Evolutionary conservation across 2,888 invertebrate genomes (phyloP).

Genomic region (Eupithecia dodoneata): DNA sequence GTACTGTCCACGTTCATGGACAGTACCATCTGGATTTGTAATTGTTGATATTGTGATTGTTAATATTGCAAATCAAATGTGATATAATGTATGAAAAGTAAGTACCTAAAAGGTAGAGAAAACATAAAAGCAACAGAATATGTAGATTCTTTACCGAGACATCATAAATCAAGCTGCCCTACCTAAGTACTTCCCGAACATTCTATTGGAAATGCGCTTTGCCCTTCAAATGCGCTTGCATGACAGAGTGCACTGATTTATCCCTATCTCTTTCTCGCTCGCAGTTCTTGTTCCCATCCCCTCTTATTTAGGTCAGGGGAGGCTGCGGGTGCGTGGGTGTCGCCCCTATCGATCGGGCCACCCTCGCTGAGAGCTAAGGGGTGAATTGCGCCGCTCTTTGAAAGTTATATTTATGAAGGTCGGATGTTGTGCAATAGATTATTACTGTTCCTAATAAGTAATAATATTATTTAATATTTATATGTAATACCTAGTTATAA

Average conservation of each 20-base stretch:
- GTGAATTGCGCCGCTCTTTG: conserved; percentile 11
- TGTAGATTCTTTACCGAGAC: background rate
- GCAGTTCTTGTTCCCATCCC: conserved; percentile 55
- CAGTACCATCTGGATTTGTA: too few species aligned
- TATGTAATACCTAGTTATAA: too few species aligned
- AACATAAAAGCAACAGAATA: background rate
- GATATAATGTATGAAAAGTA: background rate
- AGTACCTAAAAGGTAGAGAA: background rate
- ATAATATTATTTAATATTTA: too few species aligned
- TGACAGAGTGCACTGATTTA: conserved; percentile 31
- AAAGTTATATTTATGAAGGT: background rate
- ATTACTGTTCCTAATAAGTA: too few species aligned
- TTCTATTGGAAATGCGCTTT: conserved; percentile 12
- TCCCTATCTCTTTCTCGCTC: conserved; percentile 33
- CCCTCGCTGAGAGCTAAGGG: conserved; percentile 36
- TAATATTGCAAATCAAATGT: background rate
- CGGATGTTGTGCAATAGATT: background rate
- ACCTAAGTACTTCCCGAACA: background rate
- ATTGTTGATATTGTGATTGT: background rate
- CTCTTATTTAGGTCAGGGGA: conserved; percentile 70
- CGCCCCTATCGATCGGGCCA: conserved; percentile 68
- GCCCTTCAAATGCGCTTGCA: conserved; percentile 21
- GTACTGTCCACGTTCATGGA: too few species aligned
- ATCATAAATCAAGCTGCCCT: background rate
- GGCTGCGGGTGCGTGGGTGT: conserved; percentile 66